phyloP scores from a whole-genome alignment of 2,888 invertebrate species.

The Callosobruchus maculatus region DNA sequence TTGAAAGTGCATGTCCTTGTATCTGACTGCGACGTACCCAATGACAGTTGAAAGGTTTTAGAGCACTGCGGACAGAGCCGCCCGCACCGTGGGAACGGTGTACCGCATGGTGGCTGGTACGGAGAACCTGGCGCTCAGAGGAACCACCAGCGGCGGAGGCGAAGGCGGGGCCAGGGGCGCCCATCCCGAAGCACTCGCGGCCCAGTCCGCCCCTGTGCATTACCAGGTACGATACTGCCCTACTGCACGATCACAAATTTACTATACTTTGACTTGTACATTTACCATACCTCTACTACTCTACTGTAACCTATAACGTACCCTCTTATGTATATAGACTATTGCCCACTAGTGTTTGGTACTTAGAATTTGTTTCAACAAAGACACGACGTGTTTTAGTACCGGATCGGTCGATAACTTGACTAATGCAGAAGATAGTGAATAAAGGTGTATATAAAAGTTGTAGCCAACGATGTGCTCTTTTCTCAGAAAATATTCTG shows the following conservation, averaged over 20 bases:
- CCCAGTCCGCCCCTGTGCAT: conserved; percentile 15
- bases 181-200: conserved; percentile 15
- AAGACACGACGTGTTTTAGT: no score
- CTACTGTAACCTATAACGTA: not conserved
- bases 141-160: conserved; percentile 50
- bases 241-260: not conserved
- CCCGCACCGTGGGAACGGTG: conserved; percentile 73
- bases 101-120: conserved; percentile 76
- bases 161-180: conserved; percentile 21
- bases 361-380: not conserved
- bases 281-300: not conserved
- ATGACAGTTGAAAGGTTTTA: conserved; percentile 45
- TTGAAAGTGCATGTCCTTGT: not conserved
- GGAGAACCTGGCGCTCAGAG: conserved; percentile 68
- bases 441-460: no score
- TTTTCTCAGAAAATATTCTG: no score
- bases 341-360: not conserved
- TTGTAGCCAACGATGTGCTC: no score
- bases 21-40: not conserved
- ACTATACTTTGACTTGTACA: not conserved
- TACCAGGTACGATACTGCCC: conserved; percentile 15
- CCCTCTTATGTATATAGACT: not conserved
- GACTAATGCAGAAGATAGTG: no score
- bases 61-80: conserved; percentile 77
- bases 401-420: no score